Evolutionary conservation across 2,113 vertebrate genomes (phyloP), one percentile per base, ranked within the genome.

Genomic region (Pachyramphus minor): DNA sequence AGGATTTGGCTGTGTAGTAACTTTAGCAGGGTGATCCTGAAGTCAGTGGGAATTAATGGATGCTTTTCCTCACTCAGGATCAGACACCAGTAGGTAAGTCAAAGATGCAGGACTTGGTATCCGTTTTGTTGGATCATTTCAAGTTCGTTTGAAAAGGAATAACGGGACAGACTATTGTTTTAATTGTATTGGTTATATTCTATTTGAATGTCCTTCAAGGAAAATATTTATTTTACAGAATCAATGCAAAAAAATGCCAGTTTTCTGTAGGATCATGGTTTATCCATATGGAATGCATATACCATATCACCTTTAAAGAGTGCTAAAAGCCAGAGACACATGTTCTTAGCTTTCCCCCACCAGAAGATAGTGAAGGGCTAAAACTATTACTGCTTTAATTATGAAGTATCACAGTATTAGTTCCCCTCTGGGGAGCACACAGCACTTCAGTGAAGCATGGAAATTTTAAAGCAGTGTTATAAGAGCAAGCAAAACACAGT

Each of bases 261-360:
- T 41, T 92, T 79, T 87, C 93, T 79, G 74, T 80, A 76, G 97
- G 95, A 91, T 87, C 33, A 49, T 73, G 31, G 76, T 82, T 82
- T 82, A 58, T 76, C 77, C 74, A 37, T 31, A 24, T 39, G 78
- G 95, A 94, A 91, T 96, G 95, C 96, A 93, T 86, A 91, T 96
- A 96, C 95, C 97, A 97, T 91, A 97, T 98, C 97, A 98, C 98
- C 98, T 98, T 94, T 76, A 75, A 96, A 96, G 89, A 96, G 76
- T 17, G 95, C 67, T 75, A 93, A 95, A 87, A 97, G 93, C 92
- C 94, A 97, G 85, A 97, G 67, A 93, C 91, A 96, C 87, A 77
- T 20, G 69, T 96, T 97, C 86, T 96, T 90, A 97, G 96, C 95
- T 84, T 97, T 96, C 49, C 85, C 86, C 11, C 45, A 68, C 79